Conservation (phyloP, 2,888 invertebrate species). For the Rhingia campestris region DNA sequence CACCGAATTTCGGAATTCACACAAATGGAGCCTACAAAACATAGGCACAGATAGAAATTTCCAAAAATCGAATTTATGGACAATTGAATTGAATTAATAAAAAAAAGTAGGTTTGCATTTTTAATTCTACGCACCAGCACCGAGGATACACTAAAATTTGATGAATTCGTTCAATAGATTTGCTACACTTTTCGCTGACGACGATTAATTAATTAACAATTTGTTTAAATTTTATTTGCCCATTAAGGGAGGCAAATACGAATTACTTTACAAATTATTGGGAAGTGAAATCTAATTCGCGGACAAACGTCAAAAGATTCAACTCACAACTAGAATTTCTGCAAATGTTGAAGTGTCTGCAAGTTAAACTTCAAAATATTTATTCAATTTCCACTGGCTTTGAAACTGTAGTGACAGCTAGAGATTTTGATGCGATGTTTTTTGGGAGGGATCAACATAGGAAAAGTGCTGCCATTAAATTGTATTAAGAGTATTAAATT, state of each 20-base stretch:
- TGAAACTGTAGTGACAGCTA: slow-evolving; percentile 51
- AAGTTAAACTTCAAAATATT: slow-evolving; percentile 54
- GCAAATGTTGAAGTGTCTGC: slow-evolving; percentile 54
- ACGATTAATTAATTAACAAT: not conserved
- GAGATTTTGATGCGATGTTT: slow-evolving; percentile 29
- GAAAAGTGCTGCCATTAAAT: slow-evolving; percentile 38
- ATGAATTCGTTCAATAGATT: not conserved
- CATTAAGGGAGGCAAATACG: slow-evolving; percentile 29
- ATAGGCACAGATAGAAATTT: slow-evolving; percentile 37
- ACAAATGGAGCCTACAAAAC: slow-evolving; percentile 41
- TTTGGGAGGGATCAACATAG: not conserved
- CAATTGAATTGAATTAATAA: slow-evolving; percentile 9
- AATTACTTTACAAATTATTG: slow-evolving; percentile 23
- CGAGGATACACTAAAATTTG: slow-evolving; percentile 33
- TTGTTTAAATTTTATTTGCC: slow-evolving; percentile 26
- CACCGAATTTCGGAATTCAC: slow-evolving; percentile 50
- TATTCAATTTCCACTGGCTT: slow-evolving; percentile 18
- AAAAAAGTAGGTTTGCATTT: not conserved
- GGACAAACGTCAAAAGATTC: slow-evolving; percentile 58
- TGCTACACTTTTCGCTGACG: slow-evolving; percentile 3
- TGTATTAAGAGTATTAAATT: too few species aligned
- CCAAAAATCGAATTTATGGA: slow-evolving; percentile 53
- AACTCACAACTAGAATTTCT: slow-evolving; percentile 58
- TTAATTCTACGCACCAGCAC: slow-evolving; percentile 50
- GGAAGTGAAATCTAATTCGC: slow-evolving; percentile 18